phyloP scores from a whole-genome alignment of 2,113 vertebrate genomes.

The Ictalurus punctatus region DNA sequence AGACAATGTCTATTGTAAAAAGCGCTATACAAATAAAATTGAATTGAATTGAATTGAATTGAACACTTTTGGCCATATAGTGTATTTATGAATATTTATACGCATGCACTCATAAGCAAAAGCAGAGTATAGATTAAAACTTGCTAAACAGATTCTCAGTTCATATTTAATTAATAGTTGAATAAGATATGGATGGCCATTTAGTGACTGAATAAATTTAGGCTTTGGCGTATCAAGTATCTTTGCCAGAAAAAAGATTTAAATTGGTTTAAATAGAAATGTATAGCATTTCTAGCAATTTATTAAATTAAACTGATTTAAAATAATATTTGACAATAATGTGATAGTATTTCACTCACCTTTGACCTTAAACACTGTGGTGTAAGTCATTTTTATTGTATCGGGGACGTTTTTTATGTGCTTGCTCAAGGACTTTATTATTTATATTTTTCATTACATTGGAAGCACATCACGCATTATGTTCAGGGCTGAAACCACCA shows the following conservation, averaged over 20 bases:
- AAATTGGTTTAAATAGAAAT: neutral
- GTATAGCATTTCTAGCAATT: neutral
- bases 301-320: neutral
- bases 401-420: neutral
- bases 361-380: no score
- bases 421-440: neutral
- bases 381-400: neutral
- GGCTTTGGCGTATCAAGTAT: neutral
- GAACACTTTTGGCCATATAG: neutral
- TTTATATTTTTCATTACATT: neutral
- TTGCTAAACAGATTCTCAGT: neutral
- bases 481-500: constrained; percentile 53
- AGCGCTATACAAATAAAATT: no score
- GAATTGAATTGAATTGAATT: no score
- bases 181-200: neutral
- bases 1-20: no score
- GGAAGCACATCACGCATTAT: neutral
- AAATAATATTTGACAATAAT: neutral
- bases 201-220: neutral
- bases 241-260: neutral
- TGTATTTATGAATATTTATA: neutral
- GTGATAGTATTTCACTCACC: neutral
- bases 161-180: neutral
- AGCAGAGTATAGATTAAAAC: no score
- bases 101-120: no score